Percentiles rank a stretch among this genome's conserved stretches.
Conservation (phyloP, 2,113 vertebrate genomes). For the Galemys pyrenaicus region DNA sequence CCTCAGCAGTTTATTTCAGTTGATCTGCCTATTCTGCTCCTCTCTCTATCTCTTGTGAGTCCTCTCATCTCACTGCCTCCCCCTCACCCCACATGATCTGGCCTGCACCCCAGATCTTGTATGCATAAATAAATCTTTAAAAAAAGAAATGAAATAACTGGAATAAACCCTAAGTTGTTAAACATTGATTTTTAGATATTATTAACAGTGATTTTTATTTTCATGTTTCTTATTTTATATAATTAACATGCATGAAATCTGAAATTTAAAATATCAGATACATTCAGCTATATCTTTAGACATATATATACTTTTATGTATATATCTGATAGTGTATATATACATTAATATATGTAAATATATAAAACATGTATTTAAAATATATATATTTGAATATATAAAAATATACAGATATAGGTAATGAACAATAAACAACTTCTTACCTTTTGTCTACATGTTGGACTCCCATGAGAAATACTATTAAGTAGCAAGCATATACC, state of each 20-base stretch:
- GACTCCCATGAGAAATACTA: not conserved
- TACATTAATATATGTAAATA: not conserved
- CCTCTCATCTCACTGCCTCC: too few species aligned
- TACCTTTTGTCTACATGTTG: not conserved
- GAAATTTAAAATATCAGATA: not conserved
- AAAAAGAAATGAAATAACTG: not conserved
- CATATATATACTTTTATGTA: not conserved
- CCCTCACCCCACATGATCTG: too few species aligned
- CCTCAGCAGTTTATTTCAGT: too few species aligned
- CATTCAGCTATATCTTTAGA: too few species aligned
- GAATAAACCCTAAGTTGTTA: not conserved
- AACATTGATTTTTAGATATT: not conserved
- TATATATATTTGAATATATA: not conserved
- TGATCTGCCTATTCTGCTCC: too few species aligned
- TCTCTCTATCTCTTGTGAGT: too few species aligned
- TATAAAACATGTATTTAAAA: too few species aligned
- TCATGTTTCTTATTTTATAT: not conserved
- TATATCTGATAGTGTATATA: too few species aligned
- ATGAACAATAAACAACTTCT: not conserved
- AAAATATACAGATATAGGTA: not conserved
- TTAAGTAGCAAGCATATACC: not conserved
- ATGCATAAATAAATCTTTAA: too few species aligned
- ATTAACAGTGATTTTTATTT: not conserved
- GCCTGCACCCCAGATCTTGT: too few species aligned
- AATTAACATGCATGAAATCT: not conserved